phyloP scores from a whole-genome alignment of 2,113 vertebrate species.

The Ammodytes dubius region DNA sequence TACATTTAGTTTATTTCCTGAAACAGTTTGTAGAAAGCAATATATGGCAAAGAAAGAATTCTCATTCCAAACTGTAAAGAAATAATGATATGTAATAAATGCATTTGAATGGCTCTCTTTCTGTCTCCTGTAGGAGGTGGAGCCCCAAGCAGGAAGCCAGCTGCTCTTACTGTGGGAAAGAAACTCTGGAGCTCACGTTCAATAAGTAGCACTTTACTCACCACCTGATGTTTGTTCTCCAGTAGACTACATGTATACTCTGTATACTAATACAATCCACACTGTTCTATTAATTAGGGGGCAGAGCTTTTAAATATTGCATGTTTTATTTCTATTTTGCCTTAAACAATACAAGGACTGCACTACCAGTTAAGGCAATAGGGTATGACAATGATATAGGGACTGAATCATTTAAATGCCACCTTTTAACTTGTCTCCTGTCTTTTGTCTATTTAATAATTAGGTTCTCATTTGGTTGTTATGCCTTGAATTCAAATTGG shows the following conservation, averaged over 20 bases:
- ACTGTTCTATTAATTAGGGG: neutral
- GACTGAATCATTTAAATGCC: neutral
- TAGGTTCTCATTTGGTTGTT: neutral
- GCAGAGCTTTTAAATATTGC: neutral
- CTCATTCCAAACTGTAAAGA: too few relatives aligned
- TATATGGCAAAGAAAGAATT: too few relatives aligned
- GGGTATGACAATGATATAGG: neutral
- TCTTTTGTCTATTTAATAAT: neutral
- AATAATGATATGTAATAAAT: neutral
- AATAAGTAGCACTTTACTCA: neutral
- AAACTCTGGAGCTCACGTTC: neutral
- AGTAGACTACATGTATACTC: neutral
- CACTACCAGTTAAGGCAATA: neutral
- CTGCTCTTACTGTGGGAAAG: conserved; percentile 91
- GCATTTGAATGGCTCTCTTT: neutral
- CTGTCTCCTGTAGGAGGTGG: conserved; percentile 87
- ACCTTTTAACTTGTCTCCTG: neutral
- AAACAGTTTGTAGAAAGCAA: too few relatives aligned
- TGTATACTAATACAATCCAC: neutral
- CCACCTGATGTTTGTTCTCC: too few relatives aligned
- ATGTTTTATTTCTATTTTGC: conserved; percentile 10
- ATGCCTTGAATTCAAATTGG: neutral
- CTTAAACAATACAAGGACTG: neutral
- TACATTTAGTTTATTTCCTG: too few relatives aligned
- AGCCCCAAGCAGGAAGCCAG: conserved; percentile 90